Evolutionary conservation across 1,140 invertebrate species (phyloP), one percentile per base, ranked within the genome.

Genomic region (Drosophila sulfurigaster): DNA sequence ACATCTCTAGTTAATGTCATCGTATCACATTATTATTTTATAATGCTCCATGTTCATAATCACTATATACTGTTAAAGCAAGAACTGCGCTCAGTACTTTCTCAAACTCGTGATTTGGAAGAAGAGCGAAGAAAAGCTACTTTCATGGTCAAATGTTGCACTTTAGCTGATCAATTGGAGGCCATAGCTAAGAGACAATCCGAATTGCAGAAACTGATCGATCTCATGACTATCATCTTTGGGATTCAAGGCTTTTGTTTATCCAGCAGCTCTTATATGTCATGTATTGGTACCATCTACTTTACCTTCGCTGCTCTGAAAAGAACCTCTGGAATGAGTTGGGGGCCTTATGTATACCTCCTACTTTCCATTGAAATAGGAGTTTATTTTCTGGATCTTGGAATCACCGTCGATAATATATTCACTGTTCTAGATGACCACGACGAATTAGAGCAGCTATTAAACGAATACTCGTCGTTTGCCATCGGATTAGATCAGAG

Each of bases 111-210:
- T 1, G 46, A 38, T 5, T 1, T 52, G 3, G 56, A 73, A 15
- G 1, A 3, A 11, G 79, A 79, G 13, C 67, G 25, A 2, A 30
- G 69, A 1, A 43, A 45, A 0, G 69, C 74, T 0, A 62, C 73
- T 0, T 78, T 65, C n/a, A 66, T 77, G 13, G 65, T 43, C 3
- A 71, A 74, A 11, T 81, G 74, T 10, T 81, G 81, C 45, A n/a
- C 2, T 0, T 13, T 86, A 5, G 75, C 81, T 11, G 82, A 85
- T 41, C 58, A 43, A 2, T 10, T 85, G 28, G 78, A 85, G 20
- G 7, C 8, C 0, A 45, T 85, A 1, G 78, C 74, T 3, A 3
- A 28, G 10, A 49, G 30, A 1, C 81, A 85, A 30, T 56, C 46
- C 0, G 10, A 68, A 7, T 2, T 85, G 6, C 52, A 78, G 5